Evolutionary conservation across 2,888 invertebrate species (phyloP), one percentile per base, ranked within the genome.

Genomic region (Microplitis manilae): DNA sequence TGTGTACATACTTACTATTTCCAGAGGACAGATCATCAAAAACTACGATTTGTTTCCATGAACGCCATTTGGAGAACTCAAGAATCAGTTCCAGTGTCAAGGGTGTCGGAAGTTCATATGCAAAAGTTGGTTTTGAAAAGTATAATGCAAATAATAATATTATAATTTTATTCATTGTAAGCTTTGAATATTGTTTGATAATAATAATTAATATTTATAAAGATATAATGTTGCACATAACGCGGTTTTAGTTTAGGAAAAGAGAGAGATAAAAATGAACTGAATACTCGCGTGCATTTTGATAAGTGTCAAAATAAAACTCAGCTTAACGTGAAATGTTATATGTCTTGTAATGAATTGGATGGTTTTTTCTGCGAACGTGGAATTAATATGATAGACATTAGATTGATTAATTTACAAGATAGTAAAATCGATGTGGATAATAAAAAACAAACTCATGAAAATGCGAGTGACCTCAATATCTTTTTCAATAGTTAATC

Each of bases 21-120:
- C 84, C 77, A n/a, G 79, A 38, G 73, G 81, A 81, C 30, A 85
- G 85, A 20, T 91, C 89, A 2, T 91, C 89, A 80, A 91, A 92
- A 0, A 93, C 83, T 1, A 92, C 83, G 0, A 91, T 89, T 76
- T 93, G 92, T 0, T 91, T 90, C 93, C 92, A 93, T 1, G 91
- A 91, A 68, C 92, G 88, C 91, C 92, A 92, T 17, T 91, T 84
- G 0, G 91, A 91, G 76, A 92, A 92, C 77, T 93, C 92, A 78
- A 92, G 81, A 2, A 92, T 88, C 65, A 92, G 90, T 39, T 91
- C 90, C 17, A 92, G 83, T 0, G 90, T 86, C 7, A 89, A 79
- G 0, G 87, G 83, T 40, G 88, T 84, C 0, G 87, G 87, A 61
- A 83, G 78, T 41, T 83, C 77, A 59, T 79, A 81, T 59, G 13